phyloP scores from a whole-genome alignment of 2,888 invertebrate genomes.

The Ormia ochracea region DNA sequence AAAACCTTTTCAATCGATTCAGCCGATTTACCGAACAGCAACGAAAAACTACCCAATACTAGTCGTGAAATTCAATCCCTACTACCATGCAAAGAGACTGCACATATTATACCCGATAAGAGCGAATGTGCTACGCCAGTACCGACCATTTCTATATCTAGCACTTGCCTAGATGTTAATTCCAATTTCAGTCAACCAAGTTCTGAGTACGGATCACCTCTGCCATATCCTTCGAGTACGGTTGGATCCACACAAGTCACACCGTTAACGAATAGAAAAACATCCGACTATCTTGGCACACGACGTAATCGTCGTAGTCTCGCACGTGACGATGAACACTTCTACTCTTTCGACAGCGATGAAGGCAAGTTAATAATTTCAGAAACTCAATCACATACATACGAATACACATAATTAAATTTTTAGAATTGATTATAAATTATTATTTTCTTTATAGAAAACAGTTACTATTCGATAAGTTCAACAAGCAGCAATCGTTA shows the following conservation, averaged over 20 bases:
- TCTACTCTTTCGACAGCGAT: slow-evolving; percentile 76
- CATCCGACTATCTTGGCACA: slow-evolving; percentile 17
- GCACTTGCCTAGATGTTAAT: slow-evolving; percentile 49
- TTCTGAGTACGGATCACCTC: slow-evolving; percentile 73
- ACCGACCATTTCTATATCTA: slow-evolving; percentile 45
- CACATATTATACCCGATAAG: slow-evolving; percentile 20
- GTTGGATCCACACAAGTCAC: slow-evolving; percentile 66
- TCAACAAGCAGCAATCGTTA: slow-evolving; percentile 72
- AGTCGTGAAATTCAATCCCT: slow-evolving; percentile 26
- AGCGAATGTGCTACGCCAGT: slow-evolving; percentile 5
- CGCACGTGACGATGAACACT: slow-evolving; percentile 73
- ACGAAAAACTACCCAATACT: slow-evolving; percentile 48
- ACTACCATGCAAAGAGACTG: slow-evolving; percentile 42
- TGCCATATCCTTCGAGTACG: slow-evolving; percentile 69
- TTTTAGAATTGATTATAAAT: background rate
- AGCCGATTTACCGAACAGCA: slow-evolving; percentile 16
- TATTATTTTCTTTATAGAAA: slow-evolving; percentile 65
- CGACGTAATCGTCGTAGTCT: slow-evolving; percentile 70
- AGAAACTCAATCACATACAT: background rate
- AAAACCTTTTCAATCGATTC: slow-evolving; percentile 56
- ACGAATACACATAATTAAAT: too few relatives aligned
- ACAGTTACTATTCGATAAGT: slow-evolving; percentile 73
- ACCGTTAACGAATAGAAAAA: slow-evolving; percentile 65
- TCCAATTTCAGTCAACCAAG: slow-evolving; percentile 67
- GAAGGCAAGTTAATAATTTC: slow-evolving; percentile 68